Conservation (phyloP, 2,113 vertebrate genomes). For the Gallinago paraguaiae region DNA sequence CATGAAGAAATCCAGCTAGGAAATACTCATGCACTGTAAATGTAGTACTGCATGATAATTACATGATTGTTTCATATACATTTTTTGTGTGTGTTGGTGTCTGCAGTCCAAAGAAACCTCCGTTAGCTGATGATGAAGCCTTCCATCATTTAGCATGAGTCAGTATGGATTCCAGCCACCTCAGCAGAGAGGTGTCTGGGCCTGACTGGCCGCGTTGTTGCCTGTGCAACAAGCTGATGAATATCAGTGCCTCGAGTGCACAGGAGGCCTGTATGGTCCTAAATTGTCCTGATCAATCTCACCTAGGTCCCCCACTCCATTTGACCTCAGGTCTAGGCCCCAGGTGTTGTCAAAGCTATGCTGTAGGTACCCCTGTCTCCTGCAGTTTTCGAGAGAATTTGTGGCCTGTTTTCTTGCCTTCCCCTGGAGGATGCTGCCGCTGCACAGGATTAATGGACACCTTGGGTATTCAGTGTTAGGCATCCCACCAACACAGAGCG, state of each 20-base stretch:
- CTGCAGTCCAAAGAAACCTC: rapidly evolving
- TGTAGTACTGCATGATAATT: too few relatives aligned
- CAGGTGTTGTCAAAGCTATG: rapidly evolving
- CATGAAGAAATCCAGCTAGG: background rate
- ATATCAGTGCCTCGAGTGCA: too few relatives aligned
- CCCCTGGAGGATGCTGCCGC: background rate
- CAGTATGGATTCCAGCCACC: rapidly evolving
- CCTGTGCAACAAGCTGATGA: background rate
- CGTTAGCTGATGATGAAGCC: background rate
- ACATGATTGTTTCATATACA: rapidly evolving
- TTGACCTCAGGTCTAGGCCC: too few relatives aligned
- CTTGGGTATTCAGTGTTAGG: rapidly evolving
- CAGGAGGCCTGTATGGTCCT: background rate
- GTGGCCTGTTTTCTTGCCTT: rapidly evolving
- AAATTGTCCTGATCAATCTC: background rate
- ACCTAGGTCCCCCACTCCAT: rapidly evolving
- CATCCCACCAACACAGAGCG: too few relatives aligned
- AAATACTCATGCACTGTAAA: rapidly evolving
- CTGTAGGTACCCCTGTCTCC: background rate
- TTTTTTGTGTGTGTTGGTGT: background rate
- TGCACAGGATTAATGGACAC: rapidly evolving
- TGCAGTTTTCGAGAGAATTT: background rate
- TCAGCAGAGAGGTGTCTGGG: background rate
- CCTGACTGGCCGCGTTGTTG: rapidly evolving
- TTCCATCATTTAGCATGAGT: background rate